Percentiles rank a stretch among this genome's conserved stretches.
Conservation (phyloP, 2,113 vertebrate species). For the Capra hircus region DNA sequence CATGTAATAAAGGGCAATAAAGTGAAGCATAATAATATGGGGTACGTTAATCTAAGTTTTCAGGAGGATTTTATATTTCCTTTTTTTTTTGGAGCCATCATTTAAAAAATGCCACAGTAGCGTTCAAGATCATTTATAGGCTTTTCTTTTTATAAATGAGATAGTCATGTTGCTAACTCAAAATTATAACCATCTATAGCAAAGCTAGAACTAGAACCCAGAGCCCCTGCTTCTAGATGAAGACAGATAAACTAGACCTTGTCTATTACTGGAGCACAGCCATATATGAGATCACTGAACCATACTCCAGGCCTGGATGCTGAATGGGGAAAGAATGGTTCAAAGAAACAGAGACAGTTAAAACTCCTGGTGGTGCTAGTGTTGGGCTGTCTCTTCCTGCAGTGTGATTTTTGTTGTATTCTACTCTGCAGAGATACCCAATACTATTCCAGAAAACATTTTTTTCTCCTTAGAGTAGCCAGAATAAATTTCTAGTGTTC, state of each 20-base stretch:
- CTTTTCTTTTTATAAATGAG: background rate
- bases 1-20: background rate
- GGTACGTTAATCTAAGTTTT: background rate
- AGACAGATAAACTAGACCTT: background rate
- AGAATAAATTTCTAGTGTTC: background rate
- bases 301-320: background rate
- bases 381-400: background rate
- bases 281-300: background rate
- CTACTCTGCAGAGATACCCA: background rate
- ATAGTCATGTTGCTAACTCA: background rate
- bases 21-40: background rate
- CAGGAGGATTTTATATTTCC: background rate
- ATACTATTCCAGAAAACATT: background rate
- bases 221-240: background rate
- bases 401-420: background rate
- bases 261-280: background rate
- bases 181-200: background rate
- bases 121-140: background rate
- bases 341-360: background rate
- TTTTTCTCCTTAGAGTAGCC: background rate
- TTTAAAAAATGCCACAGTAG: background rate
- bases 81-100: background rate
- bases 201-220: background rate
- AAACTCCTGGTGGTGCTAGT: background rate
- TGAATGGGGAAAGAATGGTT: background rate